Evolutionary conservation across 2,888 invertebrate species (phyloP), one percentile per base, ranked within the genome.

Genomic region (Biston betularia): DNA sequence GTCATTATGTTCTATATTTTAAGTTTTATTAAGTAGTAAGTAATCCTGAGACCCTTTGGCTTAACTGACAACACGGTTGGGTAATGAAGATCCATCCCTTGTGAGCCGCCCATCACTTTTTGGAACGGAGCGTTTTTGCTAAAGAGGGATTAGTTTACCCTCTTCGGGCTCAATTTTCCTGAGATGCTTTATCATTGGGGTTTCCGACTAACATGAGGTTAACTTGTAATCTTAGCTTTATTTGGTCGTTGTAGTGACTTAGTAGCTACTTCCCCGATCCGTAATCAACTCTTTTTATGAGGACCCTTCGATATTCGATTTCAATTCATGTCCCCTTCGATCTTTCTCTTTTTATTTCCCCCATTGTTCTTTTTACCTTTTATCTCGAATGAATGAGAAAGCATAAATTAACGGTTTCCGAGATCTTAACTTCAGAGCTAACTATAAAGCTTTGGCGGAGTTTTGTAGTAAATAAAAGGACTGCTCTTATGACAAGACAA

Each of bases 191-290:
- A 92, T 93, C 93, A 93, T 93, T 93, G 90, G 92, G 92, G 88
- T 88, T 89, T 89, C 86, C 87, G 88, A 87, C 91, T 89, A 92
- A 93, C 93, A 93, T 92, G 92, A 93, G 93, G 93, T 93, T 93
- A 92, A 93, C 93, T 92, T 93, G 92, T 93, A 92, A 93, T 93
- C 93, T 93, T 90, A 90, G 92, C 91, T 92, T 93, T 93, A 92
- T 92, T 92, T 89, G 89, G 87, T 81, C 90, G 85, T 87, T 90
- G 88, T 90, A 89, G 81, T 83, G 84, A 86, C 89, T 89, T 92
- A 92, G 92, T 90, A 49, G 58, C 49, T 49, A 80, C 88, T 86
- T 84, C 81, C 85, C 83, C 87, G 85, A 83, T 85, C 81, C 73
- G 88, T 91, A 90, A 92, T 90, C 87, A 92, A 89, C 84, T 81